A percentile compares a stretch with the other conserved stretches of the same genome.
phyloP scores from a whole-genome alignment of 2,888 invertebrate species.

The Pandemis heparana region DNA sequence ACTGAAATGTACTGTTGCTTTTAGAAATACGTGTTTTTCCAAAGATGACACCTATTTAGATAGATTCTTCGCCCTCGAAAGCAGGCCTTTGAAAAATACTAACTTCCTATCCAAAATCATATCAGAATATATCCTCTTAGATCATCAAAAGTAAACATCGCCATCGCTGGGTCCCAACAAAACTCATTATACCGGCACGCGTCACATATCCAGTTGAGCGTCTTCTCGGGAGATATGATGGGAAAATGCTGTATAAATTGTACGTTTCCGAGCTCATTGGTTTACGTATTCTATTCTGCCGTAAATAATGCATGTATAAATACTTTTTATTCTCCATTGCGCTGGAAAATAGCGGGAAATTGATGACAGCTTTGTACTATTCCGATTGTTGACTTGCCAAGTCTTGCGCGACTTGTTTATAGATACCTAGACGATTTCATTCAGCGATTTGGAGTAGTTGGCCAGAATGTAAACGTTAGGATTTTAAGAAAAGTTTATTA shows the following conservation, averaged over 20 bases:
- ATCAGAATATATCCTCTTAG: neutral
- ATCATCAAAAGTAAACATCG: neutral
- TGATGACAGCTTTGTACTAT: neutral
- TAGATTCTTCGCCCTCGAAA: too few relatives aligned
- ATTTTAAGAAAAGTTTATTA: too few relatives aligned
- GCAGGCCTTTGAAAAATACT: too few relatives aligned
- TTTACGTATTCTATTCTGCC: neutral
- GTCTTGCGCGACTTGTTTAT: neutral
- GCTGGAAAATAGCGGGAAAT: neutral
- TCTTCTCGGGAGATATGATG: conserved; percentile 13
- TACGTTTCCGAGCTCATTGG: neutral
- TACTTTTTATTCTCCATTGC: neutral
- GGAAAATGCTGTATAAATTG: conserved; percentile 6
- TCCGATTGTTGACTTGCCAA: neutral
- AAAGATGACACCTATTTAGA: too few relatives aligned
- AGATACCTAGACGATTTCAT: neutral
- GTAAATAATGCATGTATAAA: neutral
- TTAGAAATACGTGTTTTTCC: too few relatives aligned
- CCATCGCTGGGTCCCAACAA: neutral
- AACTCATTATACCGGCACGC: conserved; percentile 14
- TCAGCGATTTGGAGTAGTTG: too few relatives aligned
- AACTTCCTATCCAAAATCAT: neutral
- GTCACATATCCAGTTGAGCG: conserved; percentile 6
- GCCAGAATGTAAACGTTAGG: too few relatives aligned
- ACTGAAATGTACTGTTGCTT: too few relatives aligned